These are phyloP conservation scores for Champsocephalus esox DNA, from an alignment of 2,797 vertebrate species.

Conservation along the genomic window DNA sequence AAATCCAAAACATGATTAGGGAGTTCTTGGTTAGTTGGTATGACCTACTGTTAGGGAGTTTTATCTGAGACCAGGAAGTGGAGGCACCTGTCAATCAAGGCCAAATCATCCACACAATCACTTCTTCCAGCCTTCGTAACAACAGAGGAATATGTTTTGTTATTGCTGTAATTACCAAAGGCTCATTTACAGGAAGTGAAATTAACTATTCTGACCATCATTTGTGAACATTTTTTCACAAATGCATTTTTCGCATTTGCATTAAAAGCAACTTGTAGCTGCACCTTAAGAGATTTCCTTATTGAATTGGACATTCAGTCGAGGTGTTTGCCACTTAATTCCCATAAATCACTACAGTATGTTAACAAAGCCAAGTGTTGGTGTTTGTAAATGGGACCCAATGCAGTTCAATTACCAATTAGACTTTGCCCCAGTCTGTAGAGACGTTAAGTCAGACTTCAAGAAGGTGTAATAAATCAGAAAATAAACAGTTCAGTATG, in stretches of 20 bases:
- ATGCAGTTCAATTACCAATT: conserved; percentile 15
- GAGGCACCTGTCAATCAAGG: conserved; percentile 2
- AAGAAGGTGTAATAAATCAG: conserved; percentile 3
- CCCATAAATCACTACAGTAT: conserved; percentile 44
- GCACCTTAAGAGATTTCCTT: conserved; percentile 32
- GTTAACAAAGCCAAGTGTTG: conserved; percentile 21
- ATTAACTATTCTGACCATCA: background rate
- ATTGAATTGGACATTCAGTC: conserved; percentile 37
- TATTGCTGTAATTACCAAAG: background rate
- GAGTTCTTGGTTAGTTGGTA: too few relatives aligned
- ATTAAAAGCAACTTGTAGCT: background rate
- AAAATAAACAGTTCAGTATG: background rate
- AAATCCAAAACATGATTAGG: background rate
- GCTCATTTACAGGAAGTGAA: conserved; percentile 3
- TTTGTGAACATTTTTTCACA: conserved; percentile 2
- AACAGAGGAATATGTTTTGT: background rate
- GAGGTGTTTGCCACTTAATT: conserved; percentile 17
- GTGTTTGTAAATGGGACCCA: background rate
- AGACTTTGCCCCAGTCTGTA: background rate
- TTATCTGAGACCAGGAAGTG: too few relatives aligned
- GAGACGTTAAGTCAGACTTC: conserved; percentile 3
- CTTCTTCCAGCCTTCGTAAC: background rate
- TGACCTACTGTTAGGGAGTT: too few relatives aligned
- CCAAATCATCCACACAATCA: background rate
- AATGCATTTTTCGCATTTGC: too few relatives aligned